Conservation (phyloP, 92 coral and sea anemone genomes). For the Zoanthus sociatus region DNA sequence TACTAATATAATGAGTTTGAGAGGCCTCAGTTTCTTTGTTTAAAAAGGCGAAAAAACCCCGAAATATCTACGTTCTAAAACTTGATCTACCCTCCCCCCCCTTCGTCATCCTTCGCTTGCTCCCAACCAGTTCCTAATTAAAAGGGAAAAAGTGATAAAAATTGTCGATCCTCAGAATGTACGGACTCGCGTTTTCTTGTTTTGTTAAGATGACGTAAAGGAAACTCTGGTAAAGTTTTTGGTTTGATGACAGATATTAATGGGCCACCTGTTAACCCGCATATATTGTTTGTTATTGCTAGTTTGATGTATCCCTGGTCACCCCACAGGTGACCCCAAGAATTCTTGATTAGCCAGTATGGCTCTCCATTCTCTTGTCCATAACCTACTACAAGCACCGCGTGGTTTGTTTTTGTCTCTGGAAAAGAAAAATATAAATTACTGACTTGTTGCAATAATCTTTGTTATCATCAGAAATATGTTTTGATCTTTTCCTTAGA, state of each 20-base stretch:
- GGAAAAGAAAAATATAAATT: not conserved
- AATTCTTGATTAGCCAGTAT: constrained; percentile 91
- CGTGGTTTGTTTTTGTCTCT: constrained; percentile 11
- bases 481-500: no score
- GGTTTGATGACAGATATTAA: constrained; percentile 82
- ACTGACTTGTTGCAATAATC: not conserved
- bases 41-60: no score
- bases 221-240: constrained; percentile 66
- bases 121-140: not conserved
- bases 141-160: constrained; percentile 71
- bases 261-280: constrained; percentile 83
- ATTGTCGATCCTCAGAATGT: constrained; percentile 41
- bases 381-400: constrained; percentile 56
- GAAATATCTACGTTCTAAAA: no score
- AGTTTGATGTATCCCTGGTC: constrained; percentile 87
- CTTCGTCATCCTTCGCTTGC: not conserved
- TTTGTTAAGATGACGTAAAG: constrained; percentile 72
- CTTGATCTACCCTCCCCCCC: no score
- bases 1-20: no score
- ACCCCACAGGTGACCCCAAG: constrained; percentile 99
- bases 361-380: constrained; percentile 63
- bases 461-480: no score
- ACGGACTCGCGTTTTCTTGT: constrained; percentile 43
- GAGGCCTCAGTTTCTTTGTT: no score
- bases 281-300: constrained; percentile 71